Evolutionary conservation across 2,113 vertebrate genomes (phyloP), one percentile per base, ranked within the genome.

Genomic region (Orycteropus afer): DNA sequence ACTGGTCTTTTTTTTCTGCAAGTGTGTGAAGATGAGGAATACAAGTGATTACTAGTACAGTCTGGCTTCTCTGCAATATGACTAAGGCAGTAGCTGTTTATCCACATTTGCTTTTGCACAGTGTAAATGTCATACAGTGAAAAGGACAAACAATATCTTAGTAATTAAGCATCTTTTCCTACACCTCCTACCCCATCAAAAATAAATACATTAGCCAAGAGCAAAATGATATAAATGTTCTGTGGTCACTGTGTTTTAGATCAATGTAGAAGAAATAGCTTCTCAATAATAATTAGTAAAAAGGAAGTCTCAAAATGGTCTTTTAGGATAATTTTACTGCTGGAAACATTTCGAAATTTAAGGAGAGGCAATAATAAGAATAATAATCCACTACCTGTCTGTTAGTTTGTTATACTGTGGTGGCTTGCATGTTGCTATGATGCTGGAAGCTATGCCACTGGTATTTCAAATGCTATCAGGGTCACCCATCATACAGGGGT

Each of bases 281-380:
- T 59, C 63, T 27, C 25, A 90, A 71, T 76, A 89, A 78, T 49
- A 90, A 51, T 53, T 59, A 78, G 7, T 71, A 22, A 57, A 87
- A 61, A 45, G 69, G 34, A 85, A 80, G 47, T 80, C 25, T 90
- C 76, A 81, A 73, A 89, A 55, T 49, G 27, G 5, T 10, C 61
- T 81, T 89, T 9, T 0, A 71, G 82, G 94, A 37, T n/a, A 27
- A 78, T 51, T n/a, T 12, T 90, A 88, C 34, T 14, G 4, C 37
- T n/a, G 45, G 78, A 79, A 90, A 92, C 34, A 69, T 90, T 94
- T 71, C 78, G 65, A 57, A 86, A 84, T 55, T 86, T 51, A 93
- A 83, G 40, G 57, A 22, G 37, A 51, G 13, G 34, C 3, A 69
- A 45, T 85, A 34, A 86, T 47, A 69, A 18, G 7, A 49, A 32